Evolutionary conservation across 2,888 invertebrate genomes (phyloP).

Genomic region (Pyrocoelia pectoralis): DNA sequence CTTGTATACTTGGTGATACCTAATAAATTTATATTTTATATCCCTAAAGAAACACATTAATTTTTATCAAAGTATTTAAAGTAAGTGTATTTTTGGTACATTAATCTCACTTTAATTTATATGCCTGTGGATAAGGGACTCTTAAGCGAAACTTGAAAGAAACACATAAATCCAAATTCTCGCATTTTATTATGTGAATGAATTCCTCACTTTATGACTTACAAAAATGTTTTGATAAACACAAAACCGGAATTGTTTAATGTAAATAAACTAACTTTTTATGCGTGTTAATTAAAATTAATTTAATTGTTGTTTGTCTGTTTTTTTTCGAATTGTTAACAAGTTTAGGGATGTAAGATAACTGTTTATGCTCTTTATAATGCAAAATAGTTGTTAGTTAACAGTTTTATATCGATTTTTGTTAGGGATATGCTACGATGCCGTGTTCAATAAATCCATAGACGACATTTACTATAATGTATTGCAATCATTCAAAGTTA

Average conservation of each 20-base stretch:
- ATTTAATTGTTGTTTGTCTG: conserved; percentile 20
- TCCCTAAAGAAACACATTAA: neutral
- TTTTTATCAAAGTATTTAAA: neutral
- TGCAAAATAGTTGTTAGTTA: neutral
- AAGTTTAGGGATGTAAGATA: conserved; percentile 4
- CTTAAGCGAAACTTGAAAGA: neutral
- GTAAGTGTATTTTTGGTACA: conserved; percentile 1
- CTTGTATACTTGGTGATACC: neutral
- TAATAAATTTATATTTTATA: conserved; percentile 1
- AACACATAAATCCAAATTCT: neutral
- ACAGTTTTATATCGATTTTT: neutral
- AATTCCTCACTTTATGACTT: conserved; percentile 23
- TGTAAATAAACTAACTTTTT: neutral
- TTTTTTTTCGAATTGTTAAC: conserved; percentile 19
- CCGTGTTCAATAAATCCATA: conserved; percentile 26
- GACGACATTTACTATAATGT: conserved; percentile 32
- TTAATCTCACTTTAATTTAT: neutral
- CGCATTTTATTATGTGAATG: conserved; percentile 22
- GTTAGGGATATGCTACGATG: conserved; percentile 22
- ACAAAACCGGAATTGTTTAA: conserved; percentile 12
- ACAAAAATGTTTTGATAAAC: conserved; percentile 22
- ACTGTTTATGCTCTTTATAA: neutral
- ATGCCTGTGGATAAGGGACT: neutral
- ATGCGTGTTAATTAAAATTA: conserved; percentile 32
- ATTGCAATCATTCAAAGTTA: conserved; percentile 27